Evolutionary conservation across 2,113 vertebrate genomes (phyloP), one percentile per base, ranked within the genome.

Genomic region (Cottus gobio): DNA sequence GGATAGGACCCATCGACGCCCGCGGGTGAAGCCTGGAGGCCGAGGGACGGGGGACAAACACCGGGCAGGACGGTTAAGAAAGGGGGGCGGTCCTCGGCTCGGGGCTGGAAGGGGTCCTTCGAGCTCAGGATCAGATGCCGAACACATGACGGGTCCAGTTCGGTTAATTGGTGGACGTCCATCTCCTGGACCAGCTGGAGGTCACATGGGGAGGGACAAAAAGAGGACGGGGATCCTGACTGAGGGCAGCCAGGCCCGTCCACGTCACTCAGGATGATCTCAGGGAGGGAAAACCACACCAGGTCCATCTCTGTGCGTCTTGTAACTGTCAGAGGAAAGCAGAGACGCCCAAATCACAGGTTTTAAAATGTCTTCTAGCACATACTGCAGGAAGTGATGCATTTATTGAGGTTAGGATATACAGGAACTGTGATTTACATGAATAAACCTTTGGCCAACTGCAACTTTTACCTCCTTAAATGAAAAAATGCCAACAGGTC

Each of bases 301-400:
- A 65, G 69, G 37, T 88, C 74, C 77, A 85, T 85, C 34, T 64
- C 11, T 39, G 2, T 24, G 65, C 7, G 4, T 22, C 4, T 22
- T 54, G 22, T 4, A 26, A 1, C 71, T 82, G 57, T 61, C 11
- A 57, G 9, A 24, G 42, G 39, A 75, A 62, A 63, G 20, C 54
- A 46, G 44, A 46, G 6, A 54, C 4, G 16, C 15, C 3, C 15
- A 18, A 65, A 65, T 5, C 22, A 28, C 13, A 64, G 3, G 3
- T 16, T 18, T 18, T 50, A 1, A 10, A 52, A n/a, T 52, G 48
- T 52, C 48, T 52, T 48, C 42, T 52, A 22, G 20, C 22, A 22
- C 7, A 1, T 7, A 16, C 63, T 6, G 39, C 37, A 46, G 24
- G 13, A 64, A 9, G 26, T 16, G 7, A 15, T 24, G 11, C 22